Conservation (phyloP, 2,797 vertebrate species). For the Argya squamiceps region DNA sequence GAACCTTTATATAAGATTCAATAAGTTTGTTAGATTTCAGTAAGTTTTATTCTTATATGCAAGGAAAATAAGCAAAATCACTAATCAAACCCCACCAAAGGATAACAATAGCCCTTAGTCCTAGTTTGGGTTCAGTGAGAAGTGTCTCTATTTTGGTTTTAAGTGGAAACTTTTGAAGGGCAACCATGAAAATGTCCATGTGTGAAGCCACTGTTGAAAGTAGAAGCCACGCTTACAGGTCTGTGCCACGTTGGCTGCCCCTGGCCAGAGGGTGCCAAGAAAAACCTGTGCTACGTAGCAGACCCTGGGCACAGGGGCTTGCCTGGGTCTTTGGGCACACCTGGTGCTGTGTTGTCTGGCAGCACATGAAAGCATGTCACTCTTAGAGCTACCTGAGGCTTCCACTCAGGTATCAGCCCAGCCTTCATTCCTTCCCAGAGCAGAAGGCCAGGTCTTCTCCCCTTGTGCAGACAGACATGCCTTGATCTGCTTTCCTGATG, state of each 20-base stretch:
- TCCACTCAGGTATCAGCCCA: not conserved
- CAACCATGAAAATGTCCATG: not conserved
- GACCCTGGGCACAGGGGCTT: not conserved
- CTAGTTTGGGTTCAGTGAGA: not conserved
- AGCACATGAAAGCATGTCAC: not conserved
- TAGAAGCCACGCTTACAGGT: fast-evolving
- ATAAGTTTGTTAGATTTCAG: not conserved
- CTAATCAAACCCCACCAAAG: not conserved
- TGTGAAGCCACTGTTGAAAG: not conserved
- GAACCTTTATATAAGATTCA: not conserved
- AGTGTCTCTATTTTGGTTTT: not conserved
- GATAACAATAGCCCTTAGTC: not conserved
- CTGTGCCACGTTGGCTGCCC: not conserved
- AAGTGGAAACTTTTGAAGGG: not conserved
- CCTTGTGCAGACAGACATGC: not conserved
- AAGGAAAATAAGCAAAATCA: not conserved
- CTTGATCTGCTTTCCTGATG: not conserved
- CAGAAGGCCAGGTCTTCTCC: not conserved
- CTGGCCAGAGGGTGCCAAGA: not conserved
- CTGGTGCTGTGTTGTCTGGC: fast-evolving
- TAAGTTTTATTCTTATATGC: conserved; percentile 17
- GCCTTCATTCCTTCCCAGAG: not conserved
- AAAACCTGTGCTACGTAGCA: not conserved
- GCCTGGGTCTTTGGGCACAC: too few species aligned
- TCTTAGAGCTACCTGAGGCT: not conserved